Evolutionary conservation across 1,140 invertebrate species (phyloP), one percentile per base, ranked within the genome.

Genomic region (Drosophila suzukii): DNA sequence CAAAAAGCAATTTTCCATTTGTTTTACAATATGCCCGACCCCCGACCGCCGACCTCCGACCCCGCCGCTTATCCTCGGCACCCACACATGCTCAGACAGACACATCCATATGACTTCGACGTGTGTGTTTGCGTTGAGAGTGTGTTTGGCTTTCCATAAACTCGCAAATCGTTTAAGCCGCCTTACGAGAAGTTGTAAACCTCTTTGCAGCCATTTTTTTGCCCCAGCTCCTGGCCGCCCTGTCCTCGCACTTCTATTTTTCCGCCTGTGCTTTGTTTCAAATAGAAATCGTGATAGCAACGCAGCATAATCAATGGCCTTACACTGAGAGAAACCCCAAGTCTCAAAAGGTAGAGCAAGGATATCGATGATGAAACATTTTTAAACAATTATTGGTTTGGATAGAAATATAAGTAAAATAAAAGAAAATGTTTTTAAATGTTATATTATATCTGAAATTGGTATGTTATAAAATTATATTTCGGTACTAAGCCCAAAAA

Each of bases 1-100:
- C 85, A 89, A 89, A 89, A 89, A 89, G 84, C 84, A 89, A 89
- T 89, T 89, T 89, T 78, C 84, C 84, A 89, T 84, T 84, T 90
- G 84, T 84, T 76, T 80, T 84, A 75, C 84, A 83, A 76, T 86
- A 79, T 81, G 74, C 54, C 44, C 51, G 39, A 63, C 36, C 32
- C 32, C 32, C 32, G 30, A 32, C 7, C 20, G 2, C 44, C 51
- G 46, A 74, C 36, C 32, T 3, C 32, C 8, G 32, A 34, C 8
- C 50, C 68, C 38, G n/a, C 27, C 66, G 67, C 51, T 58, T 70
- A 57, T 71, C 68, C 65, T 65, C 66, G 46, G 27, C 36, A 36
- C 34, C 59, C 47, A 65, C 56, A 62, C 17, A 34, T n/a, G 20
- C 47, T 24, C 43, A 44, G 41, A 44, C 57, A 53, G n/a, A 32